Conservation (phyloP, 2,113 vertebrate species). For the Hippocampus abdominalis region DNA sequence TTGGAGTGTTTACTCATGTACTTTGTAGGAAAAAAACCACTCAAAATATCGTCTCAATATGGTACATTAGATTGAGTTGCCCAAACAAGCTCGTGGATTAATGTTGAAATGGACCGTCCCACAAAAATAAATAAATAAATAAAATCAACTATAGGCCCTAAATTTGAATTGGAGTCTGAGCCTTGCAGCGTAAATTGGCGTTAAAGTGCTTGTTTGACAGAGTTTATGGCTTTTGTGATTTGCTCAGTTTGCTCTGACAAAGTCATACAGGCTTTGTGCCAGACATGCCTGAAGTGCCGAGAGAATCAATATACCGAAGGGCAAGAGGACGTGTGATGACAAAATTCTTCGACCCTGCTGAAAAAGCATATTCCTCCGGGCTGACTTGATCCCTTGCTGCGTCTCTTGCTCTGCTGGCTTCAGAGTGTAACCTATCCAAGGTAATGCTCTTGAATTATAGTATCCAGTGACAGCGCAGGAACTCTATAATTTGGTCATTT, state of each 20-base stretch:
- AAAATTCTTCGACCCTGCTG: slow-evolving; percentile 62
- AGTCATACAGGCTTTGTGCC: slow-evolving; percentile 39
- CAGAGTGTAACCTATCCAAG: slow-evolving; percentile 30
- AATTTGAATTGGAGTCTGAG: not conserved
- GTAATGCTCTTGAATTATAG: slow-evolving; percentile 55
- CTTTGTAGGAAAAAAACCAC: not conserved
- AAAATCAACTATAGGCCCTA: not conserved
- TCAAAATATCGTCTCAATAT: not conserved
- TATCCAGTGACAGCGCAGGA: slow-evolving; percentile 33
- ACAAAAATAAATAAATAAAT: not conserved
- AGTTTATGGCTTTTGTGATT: not conserved
- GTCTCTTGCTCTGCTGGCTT: slow-evolving; percentile 31
- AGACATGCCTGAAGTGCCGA: slow-evolving; percentile 32
- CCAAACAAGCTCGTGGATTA: not conserved
- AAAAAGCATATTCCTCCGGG: slow-evolving; percentile 57
- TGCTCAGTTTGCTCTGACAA: slow-evolving; percentile 18
- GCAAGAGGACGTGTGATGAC: slow-evolving; percentile 55
- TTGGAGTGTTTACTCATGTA: too few species aligned
- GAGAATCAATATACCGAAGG: slow-evolving; percentile 60
- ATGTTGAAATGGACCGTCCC: not conserved
- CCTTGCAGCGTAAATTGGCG: not conserved
- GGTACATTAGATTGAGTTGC: not conserved
- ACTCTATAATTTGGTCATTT: slow-evolving; percentile 67
- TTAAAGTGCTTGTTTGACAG: not conserved
- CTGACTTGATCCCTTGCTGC: slow-evolving; percentile 45